These are phyloP conservation scores for Smithornis capensis DNA, from an alignment of 2,113 vertebrate genomes.

Conservation along the genomic window DNA sequence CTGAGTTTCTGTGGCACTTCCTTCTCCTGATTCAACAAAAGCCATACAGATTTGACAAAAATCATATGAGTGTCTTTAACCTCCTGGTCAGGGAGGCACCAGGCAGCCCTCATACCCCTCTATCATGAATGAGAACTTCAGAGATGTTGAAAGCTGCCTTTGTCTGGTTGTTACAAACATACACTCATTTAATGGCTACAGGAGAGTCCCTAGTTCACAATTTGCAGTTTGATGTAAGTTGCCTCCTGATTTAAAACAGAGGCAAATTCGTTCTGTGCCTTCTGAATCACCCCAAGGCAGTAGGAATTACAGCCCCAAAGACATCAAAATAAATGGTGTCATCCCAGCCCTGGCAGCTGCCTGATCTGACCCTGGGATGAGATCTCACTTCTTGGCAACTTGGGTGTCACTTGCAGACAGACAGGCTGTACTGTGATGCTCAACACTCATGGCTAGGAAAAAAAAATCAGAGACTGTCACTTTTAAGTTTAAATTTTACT, in stretches of 20 bases:
- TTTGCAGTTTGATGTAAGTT: background rate
- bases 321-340: background rate
- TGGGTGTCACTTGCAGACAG: background rate
- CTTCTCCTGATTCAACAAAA: background rate
- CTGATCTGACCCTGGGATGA: background rate
- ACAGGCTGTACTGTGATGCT: background rate
- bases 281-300: background rate
- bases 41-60: background rate
- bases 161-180: background rate
- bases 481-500: background rate
- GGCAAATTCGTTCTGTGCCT: background rate
- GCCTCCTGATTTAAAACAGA: background rate
- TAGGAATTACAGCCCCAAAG: background rate
- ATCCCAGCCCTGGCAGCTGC: background rate
- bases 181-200: background rate
- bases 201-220: background rate
- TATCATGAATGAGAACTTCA: background rate
- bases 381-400: background rate
- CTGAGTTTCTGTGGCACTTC: background rate
- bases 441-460: background rate
- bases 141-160: background rate
- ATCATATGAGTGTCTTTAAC: background rate
- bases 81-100: background rate
- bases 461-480: background rate
- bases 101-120: background rate